Conservation (phyloP, 2,888 invertebrate genomes). For the Amphipyra tragopoginis region DNA sequence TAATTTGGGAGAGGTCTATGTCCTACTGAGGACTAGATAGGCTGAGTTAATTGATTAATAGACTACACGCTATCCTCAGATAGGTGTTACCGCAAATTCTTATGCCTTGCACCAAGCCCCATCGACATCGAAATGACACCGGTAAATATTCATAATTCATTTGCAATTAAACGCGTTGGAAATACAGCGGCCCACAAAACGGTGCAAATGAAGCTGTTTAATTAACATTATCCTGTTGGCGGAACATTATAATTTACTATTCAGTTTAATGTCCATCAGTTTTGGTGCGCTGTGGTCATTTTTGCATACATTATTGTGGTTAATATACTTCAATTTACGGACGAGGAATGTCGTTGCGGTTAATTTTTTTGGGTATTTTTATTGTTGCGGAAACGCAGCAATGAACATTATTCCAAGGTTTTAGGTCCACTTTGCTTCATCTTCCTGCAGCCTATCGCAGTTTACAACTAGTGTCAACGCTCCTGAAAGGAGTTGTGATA, state of each 20-base stretch:
- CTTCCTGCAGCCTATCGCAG: no score
- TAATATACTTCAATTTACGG: background rate
- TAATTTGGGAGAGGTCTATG: no score
- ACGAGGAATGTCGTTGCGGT: background rate
- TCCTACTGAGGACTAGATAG: no score
- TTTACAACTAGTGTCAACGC: no score
- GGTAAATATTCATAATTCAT: slow-evolving; percentile 84
- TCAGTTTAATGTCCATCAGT: slow-evolving; percentile 39
- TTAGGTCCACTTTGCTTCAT: no score
- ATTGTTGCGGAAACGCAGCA: no score
- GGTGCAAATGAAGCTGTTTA: slow-evolving; percentile 55
- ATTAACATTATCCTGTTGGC: slow-evolving; percentile 53
- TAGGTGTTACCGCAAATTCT: slow-evolving; percentile 13
- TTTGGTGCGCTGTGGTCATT: slow-evolving; percentile 19
- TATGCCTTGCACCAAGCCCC: slow-evolving; percentile 40
- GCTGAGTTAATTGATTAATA: no score
- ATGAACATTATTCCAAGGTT: no score
- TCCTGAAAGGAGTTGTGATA: no score
- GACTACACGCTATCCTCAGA: no score
- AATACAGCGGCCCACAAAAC: slow-evolving; percentile 45
- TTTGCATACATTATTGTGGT: slow-evolving; percentile 5
- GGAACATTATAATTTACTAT: slow-evolving; percentile 53
- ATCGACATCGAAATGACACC: slow-evolving; percentile 73
- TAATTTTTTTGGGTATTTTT: no score
- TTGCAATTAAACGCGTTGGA: slow-evolving; percentile 76